A percentile compares a stretch with the other conserved stretches of the same genome.
Conservation (phyloP, 1,140 invertebrate species). For the Sinonovacula constricta region DNA sequence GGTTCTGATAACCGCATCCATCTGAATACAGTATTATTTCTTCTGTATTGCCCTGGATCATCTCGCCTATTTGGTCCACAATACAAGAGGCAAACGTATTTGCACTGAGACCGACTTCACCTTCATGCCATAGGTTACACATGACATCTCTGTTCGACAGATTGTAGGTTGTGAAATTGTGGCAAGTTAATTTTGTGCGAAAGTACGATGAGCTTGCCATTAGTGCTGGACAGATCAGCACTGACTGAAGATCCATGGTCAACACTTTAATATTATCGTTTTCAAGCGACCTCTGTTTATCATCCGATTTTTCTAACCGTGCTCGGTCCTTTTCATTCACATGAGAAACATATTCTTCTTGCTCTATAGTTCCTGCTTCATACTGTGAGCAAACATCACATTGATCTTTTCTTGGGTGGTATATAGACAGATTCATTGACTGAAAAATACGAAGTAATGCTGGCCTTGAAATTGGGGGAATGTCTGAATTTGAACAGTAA, state of each 20-base stretch:
- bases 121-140: slow-evolving; percentile 13
- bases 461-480: background rate
- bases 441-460: slow-evolving; percentile 12
- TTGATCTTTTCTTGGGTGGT: slow-evolving; percentile 2
- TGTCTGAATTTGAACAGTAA: background rate
- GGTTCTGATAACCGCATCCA: slow-evolving; percentile 36
- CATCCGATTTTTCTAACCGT: background rate
- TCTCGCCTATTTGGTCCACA: slow-evolving; percentile 6
- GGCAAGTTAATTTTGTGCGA: background rate
- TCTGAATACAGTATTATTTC: slow-evolving; percentile 22
- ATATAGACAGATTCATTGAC: background rate
- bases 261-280: background rate
- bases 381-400: background rate
- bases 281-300: background rate
- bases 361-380: background rate
- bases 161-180: slow-evolving; percentile 10
- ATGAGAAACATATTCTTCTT: background rate
- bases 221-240: background rate
- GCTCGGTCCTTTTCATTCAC: background rate
- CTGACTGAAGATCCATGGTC: slow-evolving; percentile 3
- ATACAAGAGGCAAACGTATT: slow-evolving; percentile 12
- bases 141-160: background rate
- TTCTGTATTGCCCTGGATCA: slow-evolving; percentile 4
- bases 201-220: slow-evolving; percentile 1
- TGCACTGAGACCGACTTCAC: slow-evolving; percentile 3